A percentile compares a stretch with the other conserved stretches of the same genome.
Evolutionary conservation across 2,888 invertebrate genomes (phyloP).

Genomic region (Apodemia hepburni): DNA sequence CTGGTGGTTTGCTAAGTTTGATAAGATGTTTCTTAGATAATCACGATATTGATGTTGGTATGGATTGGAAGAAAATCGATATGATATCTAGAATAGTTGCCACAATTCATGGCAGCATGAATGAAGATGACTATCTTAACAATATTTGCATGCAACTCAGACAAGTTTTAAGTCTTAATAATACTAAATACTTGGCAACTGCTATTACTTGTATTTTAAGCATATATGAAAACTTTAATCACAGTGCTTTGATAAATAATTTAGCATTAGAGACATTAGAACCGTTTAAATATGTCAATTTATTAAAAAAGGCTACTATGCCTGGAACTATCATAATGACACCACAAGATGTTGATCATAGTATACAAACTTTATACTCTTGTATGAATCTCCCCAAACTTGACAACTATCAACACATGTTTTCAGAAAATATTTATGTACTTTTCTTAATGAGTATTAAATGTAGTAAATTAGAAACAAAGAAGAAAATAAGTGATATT

Average conservation of each 20-base stretch:
- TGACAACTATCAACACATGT: constrained; percentile 49
- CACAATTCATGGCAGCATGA: constrained; percentile 65
- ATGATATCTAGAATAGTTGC: constrained; percentile 83
- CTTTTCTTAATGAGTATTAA: constrained; percentile 62
- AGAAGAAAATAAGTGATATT: constrained; percentile 54
- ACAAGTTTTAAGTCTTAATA: constrained; percentile 62
- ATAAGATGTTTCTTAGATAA: constrained; percentile 83
- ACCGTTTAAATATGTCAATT: constrained; percentile 44
- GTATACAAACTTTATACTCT: constrained; percentile 55
- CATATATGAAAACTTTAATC: constrained; percentile 71
- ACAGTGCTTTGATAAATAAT: constrained; percentile 50
- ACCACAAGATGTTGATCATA: constrained; percentile 57
- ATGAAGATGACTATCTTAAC: constrained; percentile 71
- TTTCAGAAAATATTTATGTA: constrained; percentile 59
- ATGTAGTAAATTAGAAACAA: constrained; percentile 51
- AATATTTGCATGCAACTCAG: constrained; percentile 76
- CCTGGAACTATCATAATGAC: constrained; percentile 60
- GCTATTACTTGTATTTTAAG: constrained; percentile 78
- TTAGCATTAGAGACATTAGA: constrained; percentile 48
- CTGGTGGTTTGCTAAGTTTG: constrained; percentile 81
- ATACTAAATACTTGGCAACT: constrained; percentile 64
- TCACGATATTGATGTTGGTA: constrained; percentile 74
- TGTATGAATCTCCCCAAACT: constrained; percentile 48
- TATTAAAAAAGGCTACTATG: constrained; percentile 39
- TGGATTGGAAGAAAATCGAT: constrained; percentile 84